These are phyloP conservation scores for Allolobophora icterica DNA, from an alignment of 2,888 invertebrate genomes.

Conservation along the genomic window DNA sequence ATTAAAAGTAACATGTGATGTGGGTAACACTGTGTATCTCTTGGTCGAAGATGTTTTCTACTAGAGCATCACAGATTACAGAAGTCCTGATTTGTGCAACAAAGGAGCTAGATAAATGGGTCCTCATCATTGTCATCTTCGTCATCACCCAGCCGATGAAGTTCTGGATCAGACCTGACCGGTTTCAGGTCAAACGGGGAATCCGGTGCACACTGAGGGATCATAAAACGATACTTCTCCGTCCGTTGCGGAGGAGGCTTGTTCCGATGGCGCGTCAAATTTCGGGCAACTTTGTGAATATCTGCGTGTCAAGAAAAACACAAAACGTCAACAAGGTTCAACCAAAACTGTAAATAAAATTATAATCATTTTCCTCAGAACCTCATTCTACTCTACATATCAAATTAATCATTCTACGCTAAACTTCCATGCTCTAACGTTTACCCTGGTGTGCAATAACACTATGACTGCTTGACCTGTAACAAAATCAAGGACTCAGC, in stretches of 20 bases:
- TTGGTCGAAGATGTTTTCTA: background rate
- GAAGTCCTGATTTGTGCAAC: background rate
- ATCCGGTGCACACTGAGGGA: background rate
- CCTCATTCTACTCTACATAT: background rate
- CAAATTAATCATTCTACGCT: background rate
- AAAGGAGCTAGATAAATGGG: background rate
- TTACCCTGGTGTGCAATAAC: background rate
- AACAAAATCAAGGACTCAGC: too few relatives aligned
- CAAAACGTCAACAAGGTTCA: background rate
- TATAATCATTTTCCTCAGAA: background rate
- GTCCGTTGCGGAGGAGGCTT: background rate
- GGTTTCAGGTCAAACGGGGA: slow-evolving; percentile 14
- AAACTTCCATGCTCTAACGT: background rate
- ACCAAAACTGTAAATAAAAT: background rate
- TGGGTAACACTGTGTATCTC: slow-evolving; percentile 1
- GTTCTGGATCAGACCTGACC: background rate
- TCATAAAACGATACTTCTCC: slow-evolving; percentile 14
- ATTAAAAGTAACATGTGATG: background rate
- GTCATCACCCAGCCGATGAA: background rate
- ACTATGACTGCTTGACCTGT: too few relatives aligned
- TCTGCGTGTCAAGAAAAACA: background rate
- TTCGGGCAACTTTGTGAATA: slow-evolving; percentile 13
- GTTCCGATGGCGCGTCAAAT: slow-evolving; percentile 24
- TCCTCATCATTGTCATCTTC: background rate
- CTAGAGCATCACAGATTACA: background rate